Percentiles rank a stretch among this genome's conserved stretches.
Conservation (phyloP, 2,888 invertebrate genomes). For the Epinotia ramella region DNA sequence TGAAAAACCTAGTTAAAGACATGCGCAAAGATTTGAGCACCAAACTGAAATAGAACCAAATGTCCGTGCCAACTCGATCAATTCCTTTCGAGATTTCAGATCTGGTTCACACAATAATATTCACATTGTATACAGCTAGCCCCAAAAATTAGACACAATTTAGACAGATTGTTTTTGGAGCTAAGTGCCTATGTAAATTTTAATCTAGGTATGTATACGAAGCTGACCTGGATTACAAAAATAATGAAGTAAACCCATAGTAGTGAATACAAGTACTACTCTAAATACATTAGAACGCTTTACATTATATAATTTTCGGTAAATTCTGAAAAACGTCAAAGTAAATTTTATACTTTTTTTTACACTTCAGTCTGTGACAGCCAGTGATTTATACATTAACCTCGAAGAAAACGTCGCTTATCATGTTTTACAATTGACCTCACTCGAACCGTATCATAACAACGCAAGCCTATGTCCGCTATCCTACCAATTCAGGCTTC, state of each 20-base stretch:
- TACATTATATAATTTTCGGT: conserved; percentile 19
- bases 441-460: conserved; percentile 38
- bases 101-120: conserved; percentile 26
- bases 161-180: conserved; percentile 22
- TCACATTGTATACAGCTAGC: conserved; percentile 25
- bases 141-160: conserved; percentile 16
- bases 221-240: background rate
- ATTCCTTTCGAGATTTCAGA: conserved; percentile 47
- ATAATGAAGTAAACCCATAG: conserved; percentile 1
- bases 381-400: conserved; percentile 14
- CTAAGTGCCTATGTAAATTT: conserved; percentile 21
- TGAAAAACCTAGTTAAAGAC: conserved; percentile 44
- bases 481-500: background rate
- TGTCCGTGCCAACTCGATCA: conserved; percentile 46
- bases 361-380: conserved; percentile 27
- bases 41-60: conserved; percentile 57
- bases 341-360: background rate
- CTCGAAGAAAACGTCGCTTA: conserved; percentile 36
- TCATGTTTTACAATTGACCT: conserved; percentile 43
- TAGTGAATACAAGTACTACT: conserved; percentile 13
- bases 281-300: conserved; percentile 11
- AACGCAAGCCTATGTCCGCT: conserved; percentile 39
- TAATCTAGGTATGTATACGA: background rate
- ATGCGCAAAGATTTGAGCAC: conserved; percentile 58
- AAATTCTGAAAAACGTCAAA: conserved; percentile 21